Conservation (phyloP, 2,797 vertebrate species). For the Ficedula albicollis region DNA sequence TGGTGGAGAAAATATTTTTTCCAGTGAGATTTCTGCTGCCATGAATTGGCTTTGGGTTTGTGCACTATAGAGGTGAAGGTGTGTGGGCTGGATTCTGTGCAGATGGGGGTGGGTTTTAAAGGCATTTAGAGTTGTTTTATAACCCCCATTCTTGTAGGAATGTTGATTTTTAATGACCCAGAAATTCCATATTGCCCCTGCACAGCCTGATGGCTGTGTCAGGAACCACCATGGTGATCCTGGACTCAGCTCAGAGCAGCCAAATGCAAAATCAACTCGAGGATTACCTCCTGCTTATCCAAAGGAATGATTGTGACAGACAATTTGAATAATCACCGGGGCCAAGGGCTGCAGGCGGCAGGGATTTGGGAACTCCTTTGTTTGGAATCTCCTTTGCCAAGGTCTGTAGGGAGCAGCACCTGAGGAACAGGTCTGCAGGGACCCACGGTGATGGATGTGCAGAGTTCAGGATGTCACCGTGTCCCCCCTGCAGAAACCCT, state of each 20-base stretch:
- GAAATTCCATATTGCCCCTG: background rate
- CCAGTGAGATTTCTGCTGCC: background rate
- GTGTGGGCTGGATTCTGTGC: background rate
- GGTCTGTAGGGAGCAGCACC: background rate
- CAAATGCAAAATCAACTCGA: background rate
- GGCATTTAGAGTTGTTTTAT: background rate
- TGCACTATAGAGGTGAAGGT: background rate
- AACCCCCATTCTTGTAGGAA: background rate
- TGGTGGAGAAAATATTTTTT: background rate
- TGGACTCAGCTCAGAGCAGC: background rate
- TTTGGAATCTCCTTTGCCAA: background rate
- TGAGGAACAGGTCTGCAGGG: background rate
- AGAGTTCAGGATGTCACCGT: too few relatives aligned
- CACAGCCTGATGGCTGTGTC: background rate
- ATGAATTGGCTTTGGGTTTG: rapidly evolving
- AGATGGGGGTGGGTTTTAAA: background rate
- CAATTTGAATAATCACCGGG: background rate
- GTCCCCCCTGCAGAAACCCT: too few relatives aligned
- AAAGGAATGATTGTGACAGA: background rate
- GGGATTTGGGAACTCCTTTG: background rate
- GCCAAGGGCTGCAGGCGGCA: background rate
- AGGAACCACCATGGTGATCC: background rate
- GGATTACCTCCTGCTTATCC: background rate
- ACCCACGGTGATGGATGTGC: too few relatives aligned
- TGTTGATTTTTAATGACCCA: background rate